Conservation (phyloP, 2,888 invertebrate genomes). For the Cheiracanthium punctorium region DNA sequence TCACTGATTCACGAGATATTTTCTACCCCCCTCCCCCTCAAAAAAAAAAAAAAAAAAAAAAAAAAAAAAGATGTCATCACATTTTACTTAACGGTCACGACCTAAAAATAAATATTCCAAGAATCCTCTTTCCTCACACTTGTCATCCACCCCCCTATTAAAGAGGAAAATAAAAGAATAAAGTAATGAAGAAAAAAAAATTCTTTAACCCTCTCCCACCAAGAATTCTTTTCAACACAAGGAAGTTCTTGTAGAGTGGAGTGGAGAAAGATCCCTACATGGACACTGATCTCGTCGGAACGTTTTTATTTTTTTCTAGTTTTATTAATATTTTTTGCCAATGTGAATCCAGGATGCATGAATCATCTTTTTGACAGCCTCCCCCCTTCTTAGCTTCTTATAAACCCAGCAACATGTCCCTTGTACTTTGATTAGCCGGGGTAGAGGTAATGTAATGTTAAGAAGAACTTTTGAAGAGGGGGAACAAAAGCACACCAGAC, state of each 20-base stretch:
- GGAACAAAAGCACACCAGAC: too few species aligned
- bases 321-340: not conserved
- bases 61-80: not conserved
- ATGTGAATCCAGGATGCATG: conserved; percentile 61
- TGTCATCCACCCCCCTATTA: not conserved
- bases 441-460: not conserved
- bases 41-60: not conserved
- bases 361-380: conserved; percentile 59
- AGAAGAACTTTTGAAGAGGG: not conserved
- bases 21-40: too few species aligned
- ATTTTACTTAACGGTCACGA: not conserved
- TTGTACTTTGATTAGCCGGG: conserved; percentile 2
- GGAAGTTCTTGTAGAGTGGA: not conserved
- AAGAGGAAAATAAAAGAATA: not conserved
- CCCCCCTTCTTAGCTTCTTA: conserved; percentile 23
- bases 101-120: not conserved
- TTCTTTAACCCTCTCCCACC: not conserved
- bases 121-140: not conserved
- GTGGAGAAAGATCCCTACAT: not conserved
- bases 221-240: not conserved
- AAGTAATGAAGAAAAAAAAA: not conserved
- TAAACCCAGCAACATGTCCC: not conserved
- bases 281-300: not conserved
- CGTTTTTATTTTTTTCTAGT: not conserved
- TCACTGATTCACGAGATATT: too few species aligned